Base-by-base conservation (phyloP, 2,888 invertebrate genomes). In the Phengaris alcon region DNA sequence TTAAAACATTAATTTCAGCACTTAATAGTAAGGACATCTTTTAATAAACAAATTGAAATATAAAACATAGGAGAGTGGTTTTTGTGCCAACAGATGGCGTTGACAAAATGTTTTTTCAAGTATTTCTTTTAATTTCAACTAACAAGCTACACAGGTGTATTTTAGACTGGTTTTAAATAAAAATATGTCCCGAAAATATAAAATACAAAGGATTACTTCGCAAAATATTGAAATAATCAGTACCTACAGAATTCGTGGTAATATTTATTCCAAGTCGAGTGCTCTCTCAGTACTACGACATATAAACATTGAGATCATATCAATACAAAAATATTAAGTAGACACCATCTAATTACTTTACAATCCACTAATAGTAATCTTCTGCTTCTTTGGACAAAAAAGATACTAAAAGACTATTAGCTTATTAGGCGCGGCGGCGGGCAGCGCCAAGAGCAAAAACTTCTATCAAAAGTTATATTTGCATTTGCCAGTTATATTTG, bases 291-390 rank as follows among this genome's bases (percentile, higher is more conserved):
- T 52, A 72, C 54, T 35, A 15, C 76, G 68, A 76, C 35, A 35
- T 35, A 35, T 77, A 76, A 78, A 78, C 79, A 80, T 54, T 79
- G 81, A 81, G 81, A 81, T 82, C 77, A 79, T 73, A 78, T 76
- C 35, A 75, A 79, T 80, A 81, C 73, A 81, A 82, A 80, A 79
- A 82, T 80, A 80, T 80, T 80, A 80, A 81, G 79, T 80, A 75
- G 76, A 77, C 55, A 75, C 75, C 74, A 13, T 35, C 64, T 64
- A 64, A 64, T 64, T 12, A 64, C 64, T 64, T 64, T 59, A 57
- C 52, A 10, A 52, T 52, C 52, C 52, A 52, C 9, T 52, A 10
- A 12, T 52, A 52, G 52, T 52, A 5, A 35, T 64, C 10, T 9
- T 59, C 22, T 59, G 22, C 22, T 64, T 64, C 64, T 64, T 64